phyloP scores from a whole-genome alignment of 2,888 invertebrate species.

The Euphydryas editha region DNA sequence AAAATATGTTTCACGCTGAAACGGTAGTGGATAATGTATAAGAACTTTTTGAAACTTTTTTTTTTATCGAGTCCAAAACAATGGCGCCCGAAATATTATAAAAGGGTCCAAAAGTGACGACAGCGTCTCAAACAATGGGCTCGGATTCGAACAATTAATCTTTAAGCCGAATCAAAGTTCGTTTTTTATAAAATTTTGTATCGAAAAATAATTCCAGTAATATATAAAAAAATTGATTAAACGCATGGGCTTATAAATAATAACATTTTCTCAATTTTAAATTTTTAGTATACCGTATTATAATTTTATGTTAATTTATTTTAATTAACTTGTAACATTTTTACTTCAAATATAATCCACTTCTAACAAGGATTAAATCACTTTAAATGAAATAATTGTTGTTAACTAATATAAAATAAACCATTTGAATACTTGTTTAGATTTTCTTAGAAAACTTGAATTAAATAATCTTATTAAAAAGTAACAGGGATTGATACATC shows the following conservation, averaged over 20 bases:
- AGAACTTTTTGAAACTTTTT: conserved; percentile 70
- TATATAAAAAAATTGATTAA: conserved; percentile 1
- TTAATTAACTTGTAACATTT: too few relatives aligned
- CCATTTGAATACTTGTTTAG: too few relatives aligned
- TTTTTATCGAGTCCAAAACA: conserved; percentile 73
- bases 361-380: too few relatives aligned
- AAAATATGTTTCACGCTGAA: conserved; percentile 26
- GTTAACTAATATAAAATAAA: too few relatives aligned
- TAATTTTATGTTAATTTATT: too few relatives aligned
- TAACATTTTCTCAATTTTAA: too few relatives aligned
- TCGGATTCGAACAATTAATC: conserved; percentile 76
- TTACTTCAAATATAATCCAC: too few relatives aligned
- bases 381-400: too few relatives aligned
- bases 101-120: conserved; percentile 72
- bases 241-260: background rate
- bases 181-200: conserved; percentile 31
- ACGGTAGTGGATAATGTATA: conserved; percentile 42
- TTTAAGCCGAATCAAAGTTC: conserved; percentile 71
- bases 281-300: too few relatives aligned
- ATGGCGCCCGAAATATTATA: conserved; percentile 71
- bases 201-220: conserved; percentile 15
- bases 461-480: too few relatives aligned
- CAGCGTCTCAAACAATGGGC: conserved; percentile 69
- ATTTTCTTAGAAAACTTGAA: too few relatives aligned
- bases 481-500: too few relatives aligned